Percentiles rank a stretch among this genome's conserved stretches.
phyloP scores from a whole-genome alignment of 2,888 invertebrate genomes.

The Zaprionus bogoriensis region DNA sequence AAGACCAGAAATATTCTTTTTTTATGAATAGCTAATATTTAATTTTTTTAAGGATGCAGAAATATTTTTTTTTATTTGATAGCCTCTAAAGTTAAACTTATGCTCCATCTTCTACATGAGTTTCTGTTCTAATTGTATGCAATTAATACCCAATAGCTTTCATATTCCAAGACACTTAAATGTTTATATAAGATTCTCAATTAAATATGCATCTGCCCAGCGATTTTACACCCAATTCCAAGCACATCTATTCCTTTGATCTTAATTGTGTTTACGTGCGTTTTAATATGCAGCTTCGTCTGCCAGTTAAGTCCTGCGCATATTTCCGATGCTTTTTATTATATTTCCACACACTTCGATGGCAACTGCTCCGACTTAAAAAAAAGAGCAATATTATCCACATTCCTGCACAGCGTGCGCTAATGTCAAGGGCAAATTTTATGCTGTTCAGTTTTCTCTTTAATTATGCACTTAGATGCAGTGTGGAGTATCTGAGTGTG shows the following conservation, averaged over 20 bases:
- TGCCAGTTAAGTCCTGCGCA: not conserved
- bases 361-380: not conserved
- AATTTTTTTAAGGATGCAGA: no score
- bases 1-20: no score
- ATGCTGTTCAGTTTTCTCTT: conserved; percentile 26
- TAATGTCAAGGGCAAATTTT: conserved; percentile 12
- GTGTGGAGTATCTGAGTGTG: conserved; percentile 15
- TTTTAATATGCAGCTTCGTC: not conserved
- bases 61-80: no score
- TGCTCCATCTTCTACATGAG: no score
- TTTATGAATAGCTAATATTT: no score
- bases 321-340: not conserved
- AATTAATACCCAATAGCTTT: no score
- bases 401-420: conserved; percentile 36
- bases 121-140: no score
- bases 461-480: conserved; percentile 55
- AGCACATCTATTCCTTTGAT: not conserved
- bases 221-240: not conserved
- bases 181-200: not conserved
- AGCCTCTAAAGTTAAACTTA: no score
- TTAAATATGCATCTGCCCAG: no score
- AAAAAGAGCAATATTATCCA: conserved; percentile 12
- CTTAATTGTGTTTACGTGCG: not conserved
- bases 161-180: no score
- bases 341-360: not conserved